Conservation (phyloP, 37 sponge, comb jelly and placozoan genomes). For the Spongilla lacustris region DNA sequence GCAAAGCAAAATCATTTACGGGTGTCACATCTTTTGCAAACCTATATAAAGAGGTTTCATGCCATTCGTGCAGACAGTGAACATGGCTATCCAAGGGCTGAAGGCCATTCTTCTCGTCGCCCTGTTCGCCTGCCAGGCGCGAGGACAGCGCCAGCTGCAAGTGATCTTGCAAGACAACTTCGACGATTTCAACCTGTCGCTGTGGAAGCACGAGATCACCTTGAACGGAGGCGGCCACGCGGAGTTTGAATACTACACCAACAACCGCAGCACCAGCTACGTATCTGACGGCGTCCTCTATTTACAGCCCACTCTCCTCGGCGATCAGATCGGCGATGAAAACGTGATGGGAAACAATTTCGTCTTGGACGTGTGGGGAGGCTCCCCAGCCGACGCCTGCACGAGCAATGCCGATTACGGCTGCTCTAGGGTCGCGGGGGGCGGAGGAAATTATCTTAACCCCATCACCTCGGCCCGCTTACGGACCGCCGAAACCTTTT, state of each 20-base stretch:
- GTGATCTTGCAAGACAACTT: conserved; percentile 66
- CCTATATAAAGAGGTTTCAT: no score
- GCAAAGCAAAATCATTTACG: no score
- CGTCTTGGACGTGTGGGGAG: conserved; percentile 71
- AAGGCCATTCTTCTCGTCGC: no score
- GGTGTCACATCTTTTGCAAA: no score
- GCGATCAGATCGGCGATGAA: conserved; percentile 56
- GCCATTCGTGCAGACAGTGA: no score
- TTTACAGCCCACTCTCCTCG: conserved; percentile 49
- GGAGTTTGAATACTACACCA: conserved; percentile 68
- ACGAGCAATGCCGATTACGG: conserved; percentile 62
- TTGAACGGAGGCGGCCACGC: conserved; percentile 66
- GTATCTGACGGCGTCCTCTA: conserved; percentile 70
- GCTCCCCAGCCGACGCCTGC: conserved; percentile 61
- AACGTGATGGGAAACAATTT: conserved; percentile 26
- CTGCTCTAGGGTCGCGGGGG: conserved; percentile 44
- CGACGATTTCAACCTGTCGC: conserved; percentile 49
- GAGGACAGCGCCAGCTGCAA: not conserved
- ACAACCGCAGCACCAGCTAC: conserved; percentile 72
- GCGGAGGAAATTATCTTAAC: conserved; percentile 70
- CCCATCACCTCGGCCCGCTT: conserved; percentile 70
- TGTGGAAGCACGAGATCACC: conserved; percentile 76
- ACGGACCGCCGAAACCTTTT: conserved; percentile 64
- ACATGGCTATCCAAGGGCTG: no score
- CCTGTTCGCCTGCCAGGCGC: no score